Evolutionary conservation across 2,888 invertebrate species (phyloP).

Genomic region (Lepidocyrtoides sp.): DNA sequence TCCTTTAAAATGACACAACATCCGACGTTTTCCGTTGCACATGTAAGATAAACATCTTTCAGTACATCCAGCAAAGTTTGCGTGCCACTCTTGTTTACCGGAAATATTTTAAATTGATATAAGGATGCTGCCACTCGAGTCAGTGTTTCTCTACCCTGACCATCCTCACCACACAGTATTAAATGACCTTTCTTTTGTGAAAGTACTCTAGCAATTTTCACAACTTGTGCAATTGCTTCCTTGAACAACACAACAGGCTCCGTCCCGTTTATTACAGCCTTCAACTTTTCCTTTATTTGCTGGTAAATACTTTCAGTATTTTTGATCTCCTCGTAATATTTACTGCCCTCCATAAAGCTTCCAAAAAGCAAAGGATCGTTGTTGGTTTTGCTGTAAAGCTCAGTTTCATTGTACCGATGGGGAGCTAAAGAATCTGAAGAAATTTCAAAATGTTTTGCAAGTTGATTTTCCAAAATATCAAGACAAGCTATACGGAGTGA

Average conservation of each 20-base stretch:
- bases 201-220: conserved; percentile 34
- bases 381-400: no score
- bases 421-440: background rate
- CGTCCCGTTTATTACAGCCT: background rate
- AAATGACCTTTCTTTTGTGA: conserved; percentile 49
- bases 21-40: conserved; percentile 15
- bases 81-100: background rate
- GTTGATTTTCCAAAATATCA: conserved; percentile 55
- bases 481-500: background rate
- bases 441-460: conserved; percentile 54
- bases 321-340: conserved; percentile 52
- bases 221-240: conserved; percentile 48
- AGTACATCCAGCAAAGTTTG: background rate
- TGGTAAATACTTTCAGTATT: background rate
- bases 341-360: conserved; percentile 37
- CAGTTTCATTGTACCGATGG: background rate
- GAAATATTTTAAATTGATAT: conserved; percentile 34
- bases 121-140: background rate
- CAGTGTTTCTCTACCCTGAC: conserved; percentile 52
- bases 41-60: conserved; percentile 5
- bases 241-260: conserved; percentile 30
- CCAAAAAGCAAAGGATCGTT: conserved; percentile 3
- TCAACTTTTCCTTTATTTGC: background rate
- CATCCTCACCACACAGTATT: conserved; percentile 30
- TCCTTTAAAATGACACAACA: conserved; percentile 60